Percentiles rank a stretch among this genome's conserved stretches.
These are phyloP conservation scores for Miniopterus natalensis DNA, from an alignment of 2,113 vertebrate species.

Conservation along the genomic window DNA sequence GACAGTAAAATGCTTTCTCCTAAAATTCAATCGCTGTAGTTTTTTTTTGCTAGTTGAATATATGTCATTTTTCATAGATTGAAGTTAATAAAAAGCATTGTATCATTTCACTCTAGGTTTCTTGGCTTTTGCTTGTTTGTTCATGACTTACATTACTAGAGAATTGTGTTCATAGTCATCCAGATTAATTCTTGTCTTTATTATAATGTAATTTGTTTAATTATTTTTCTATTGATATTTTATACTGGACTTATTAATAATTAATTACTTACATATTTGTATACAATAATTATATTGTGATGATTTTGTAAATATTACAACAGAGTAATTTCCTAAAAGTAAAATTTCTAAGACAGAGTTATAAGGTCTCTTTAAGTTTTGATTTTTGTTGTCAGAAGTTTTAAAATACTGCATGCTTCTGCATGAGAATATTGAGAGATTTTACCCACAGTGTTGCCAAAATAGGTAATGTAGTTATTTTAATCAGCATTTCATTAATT, in stretches of 20 bases:
- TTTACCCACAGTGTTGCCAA: background rate
- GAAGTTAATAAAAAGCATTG: background rate
- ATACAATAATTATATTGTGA: background rate
- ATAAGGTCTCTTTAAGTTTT: background rate
- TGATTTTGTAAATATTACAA: background rate
- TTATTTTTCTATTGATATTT: background rate
- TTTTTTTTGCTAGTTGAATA: background rate
- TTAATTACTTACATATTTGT: background rate
- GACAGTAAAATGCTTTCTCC: background rate
- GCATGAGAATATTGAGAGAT: background rate
- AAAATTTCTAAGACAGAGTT: background rate
- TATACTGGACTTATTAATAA: background rate
- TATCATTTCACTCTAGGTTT: background rate
- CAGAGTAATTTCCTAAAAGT: background rate
- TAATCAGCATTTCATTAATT: background rate
- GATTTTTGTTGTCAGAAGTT: background rate
- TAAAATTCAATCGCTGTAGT: background rate
- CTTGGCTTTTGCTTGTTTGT: background rate
- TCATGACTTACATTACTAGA: background rate
- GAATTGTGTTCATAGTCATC: background rate
- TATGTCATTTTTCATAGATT: background rate
- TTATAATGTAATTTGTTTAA: background rate
- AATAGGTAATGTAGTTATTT: background rate
- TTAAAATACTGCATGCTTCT: background rate
- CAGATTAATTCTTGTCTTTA: background rate